Evolutionary conservation across 2,113 vertebrate genomes (phyloP).

Genomic region (Ellobius talpinus): DNA sequence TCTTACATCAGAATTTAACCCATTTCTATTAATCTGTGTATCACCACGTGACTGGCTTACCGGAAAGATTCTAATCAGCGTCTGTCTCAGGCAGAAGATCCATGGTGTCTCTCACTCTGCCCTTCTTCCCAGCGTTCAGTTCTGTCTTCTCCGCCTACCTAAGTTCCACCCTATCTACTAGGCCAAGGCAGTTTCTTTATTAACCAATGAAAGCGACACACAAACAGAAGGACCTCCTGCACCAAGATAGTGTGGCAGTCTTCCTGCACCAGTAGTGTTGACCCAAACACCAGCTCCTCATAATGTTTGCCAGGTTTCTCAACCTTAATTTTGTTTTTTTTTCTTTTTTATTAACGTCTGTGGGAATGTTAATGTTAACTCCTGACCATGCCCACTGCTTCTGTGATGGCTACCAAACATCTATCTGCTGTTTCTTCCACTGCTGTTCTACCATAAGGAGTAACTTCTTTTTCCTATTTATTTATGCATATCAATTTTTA

Average conservation of each 20-base stretch:
- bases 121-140: too few species aligned
- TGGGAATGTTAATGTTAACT: not conserved
- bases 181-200: too few species aligned
- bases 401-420: not conserved
- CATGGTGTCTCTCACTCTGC: too few species aligned
- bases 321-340: not conserved
- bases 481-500: constrained; percentile 15
- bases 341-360: constrained; percentile 16
- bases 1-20: too few species aligned
- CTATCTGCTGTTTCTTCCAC: not conserved
- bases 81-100: too few species aligned
- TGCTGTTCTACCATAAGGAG: not conserved
- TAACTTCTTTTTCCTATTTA: not conserved
- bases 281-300: not conserved
- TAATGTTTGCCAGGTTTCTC: not conserved
- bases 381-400: not conserved
- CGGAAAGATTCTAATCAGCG: too few species aligned
- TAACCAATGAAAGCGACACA: too few species aligned
- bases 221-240: too few species aligned
- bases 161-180: too few species aligned
- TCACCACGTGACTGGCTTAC: too few species aligned
- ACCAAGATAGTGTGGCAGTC: not conserved
- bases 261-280: not conserved
- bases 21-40: too few species aligned
- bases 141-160: too few species aligned